A percentile compares a stretch with the other conserved stretches of the same genome.
These are phyloP conservation scores for Amphipyra tragopoginis DNA, from an alignment of 2,888 invertebrate species.

Conservation along the genomic window DNA sequence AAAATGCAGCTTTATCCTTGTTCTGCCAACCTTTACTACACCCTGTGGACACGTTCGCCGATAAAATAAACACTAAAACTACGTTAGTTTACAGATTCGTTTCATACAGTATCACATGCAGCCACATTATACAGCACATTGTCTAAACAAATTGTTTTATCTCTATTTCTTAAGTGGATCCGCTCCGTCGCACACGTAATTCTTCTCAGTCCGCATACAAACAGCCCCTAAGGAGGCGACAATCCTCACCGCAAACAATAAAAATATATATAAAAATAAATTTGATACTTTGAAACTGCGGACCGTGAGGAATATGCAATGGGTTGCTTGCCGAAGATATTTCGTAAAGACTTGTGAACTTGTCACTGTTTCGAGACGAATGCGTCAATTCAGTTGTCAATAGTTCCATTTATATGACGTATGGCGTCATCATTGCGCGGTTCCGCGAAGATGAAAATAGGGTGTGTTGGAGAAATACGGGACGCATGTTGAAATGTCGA, in stretches of 20 bases:
- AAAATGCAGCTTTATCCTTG: slow-evolving; percentile 71
- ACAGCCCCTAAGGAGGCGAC: slow-evolving; percentile 87
- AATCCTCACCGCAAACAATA: slow-evolving; percentile 87
- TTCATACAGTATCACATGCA: slow-evolving; percentile 70
- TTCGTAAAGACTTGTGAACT: slow-evolving; percentile 56
- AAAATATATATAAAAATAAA: slow-evolving; percentile 88
- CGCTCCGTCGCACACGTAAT: slow-evolving; percentile 82
- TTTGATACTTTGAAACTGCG: slow-evolving; percentile 81
- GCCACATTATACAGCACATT: slow-evolving; percentile 78
- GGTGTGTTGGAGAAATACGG: slow-evolving; percentile 67
- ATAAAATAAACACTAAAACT: slow-evolving; percentile 76
- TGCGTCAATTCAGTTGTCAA: slow-evolving; percentile 64
- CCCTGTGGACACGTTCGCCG: slow-evolving; percentile 71
- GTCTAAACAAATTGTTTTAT: slow-evolving; percentile 88
- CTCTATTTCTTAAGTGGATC: slow-evolving; percentile 82
- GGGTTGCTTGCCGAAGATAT: slow-evolving; percentile 58
- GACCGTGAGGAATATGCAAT: slow-evolving; percentile 80
- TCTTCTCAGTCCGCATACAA: slow-evolving; percentile 87
- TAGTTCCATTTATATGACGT: slow-evolving; percentile 70
- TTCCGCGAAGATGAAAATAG: slow-evolving; percentile 74
- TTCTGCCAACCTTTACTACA: slow-evolving; percentile 63
- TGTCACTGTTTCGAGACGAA: slow-evolving; percentile 55
- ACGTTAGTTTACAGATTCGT: slow-evolving; percentile 73
- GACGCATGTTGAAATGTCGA: slow-evolving; percentile 78
- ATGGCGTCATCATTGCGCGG: slow-evolving; percentile 68